Conservation (phyloP, 2,888 invertebrate species). For the Meandrusa payeni region DNA sequence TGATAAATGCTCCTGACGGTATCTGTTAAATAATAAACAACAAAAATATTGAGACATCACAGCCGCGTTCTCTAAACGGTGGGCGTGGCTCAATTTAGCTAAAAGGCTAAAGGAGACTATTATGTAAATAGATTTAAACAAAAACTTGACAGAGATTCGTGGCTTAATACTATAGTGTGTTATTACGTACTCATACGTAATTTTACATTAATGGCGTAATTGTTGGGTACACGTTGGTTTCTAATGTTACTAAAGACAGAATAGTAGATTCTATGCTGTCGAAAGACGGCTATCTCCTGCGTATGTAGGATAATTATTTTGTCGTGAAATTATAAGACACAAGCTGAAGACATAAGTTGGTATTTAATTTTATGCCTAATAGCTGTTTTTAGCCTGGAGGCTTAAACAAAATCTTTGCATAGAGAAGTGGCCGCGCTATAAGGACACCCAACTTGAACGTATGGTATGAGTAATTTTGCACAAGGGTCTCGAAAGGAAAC, state of each 20-base stretch:
- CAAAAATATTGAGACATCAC: constrained; percentile 1
- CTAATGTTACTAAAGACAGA: neutral
- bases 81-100: constrained; percentile 28
- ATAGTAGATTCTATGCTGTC: no score
- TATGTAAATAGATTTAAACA: constrained; percentile 22
- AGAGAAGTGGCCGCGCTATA: no score
- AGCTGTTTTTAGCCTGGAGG: no score
- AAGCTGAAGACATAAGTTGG: no score
- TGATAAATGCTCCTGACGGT: constrained; percentile 21
- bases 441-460: no score
- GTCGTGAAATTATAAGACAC: no score
- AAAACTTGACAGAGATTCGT: constrained; percentile 11
- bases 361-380: no score
- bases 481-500: no score
- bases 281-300: no score
- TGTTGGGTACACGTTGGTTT: constrained; percentile 1
- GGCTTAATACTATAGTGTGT: constrained; percentile 6
- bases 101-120: constrained; percentile 16
- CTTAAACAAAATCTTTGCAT: no score
- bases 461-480: no score
- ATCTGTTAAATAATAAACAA: constrained; percentile 21
- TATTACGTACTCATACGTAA: constrained; percentile 10
- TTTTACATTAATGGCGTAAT: constrained; percentile 4
- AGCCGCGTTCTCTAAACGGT: constrained; percentile 9
- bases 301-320: no score